Conservation (phyloP, 2,888 invertebrate species). For the Argyresthia albistria region DNA sequence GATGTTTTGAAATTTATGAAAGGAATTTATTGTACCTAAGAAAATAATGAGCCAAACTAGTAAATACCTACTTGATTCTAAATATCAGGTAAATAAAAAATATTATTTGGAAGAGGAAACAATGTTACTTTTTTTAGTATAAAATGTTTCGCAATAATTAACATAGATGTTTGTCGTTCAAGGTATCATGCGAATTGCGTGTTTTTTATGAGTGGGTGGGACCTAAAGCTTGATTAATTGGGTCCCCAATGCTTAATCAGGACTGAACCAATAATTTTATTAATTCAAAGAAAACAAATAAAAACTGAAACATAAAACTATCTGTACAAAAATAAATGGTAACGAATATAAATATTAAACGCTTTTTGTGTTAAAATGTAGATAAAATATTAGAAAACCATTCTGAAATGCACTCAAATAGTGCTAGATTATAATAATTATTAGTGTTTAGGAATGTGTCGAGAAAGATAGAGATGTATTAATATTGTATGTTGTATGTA, state of each 20-base stretch:
- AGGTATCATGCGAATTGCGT: too few relatives aligned
- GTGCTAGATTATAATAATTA: background rate
- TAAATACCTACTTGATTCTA: background rate
- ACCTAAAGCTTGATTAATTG: too few relatives aligned
- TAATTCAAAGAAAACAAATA: too few relatives aligned
- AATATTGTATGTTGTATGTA: background rate
- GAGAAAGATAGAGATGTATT: background rate
- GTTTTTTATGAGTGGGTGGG: too few relatives aligned
- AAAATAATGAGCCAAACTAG: background rate
- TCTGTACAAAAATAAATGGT: slow-evolving; percentile 39
- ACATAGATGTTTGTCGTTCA: too few relatives aligned
- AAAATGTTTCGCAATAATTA: too few relatives aligned
- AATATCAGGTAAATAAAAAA: too few relatives aligned
- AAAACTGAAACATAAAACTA: slow-evolving; percentile 5
- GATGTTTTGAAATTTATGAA: background rate
- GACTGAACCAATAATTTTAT: too few relatives aligned
- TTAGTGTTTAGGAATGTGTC: background rate
- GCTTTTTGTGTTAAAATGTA: slow-evolving; percentile 21
- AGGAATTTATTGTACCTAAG: background rate
- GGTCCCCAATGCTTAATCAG: too few relatives aligned
- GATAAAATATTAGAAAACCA: background rate
- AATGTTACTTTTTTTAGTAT: too few relatives aligned
- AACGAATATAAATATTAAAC: slow-evolving; percentile 17
- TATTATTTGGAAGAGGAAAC: too few relatives aligned
- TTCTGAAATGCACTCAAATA: background rate